Evolutionary conservation across 2,888 invertebrate genomes (phyloP).

Genomic region (Micropterix aruncella): DNA sequence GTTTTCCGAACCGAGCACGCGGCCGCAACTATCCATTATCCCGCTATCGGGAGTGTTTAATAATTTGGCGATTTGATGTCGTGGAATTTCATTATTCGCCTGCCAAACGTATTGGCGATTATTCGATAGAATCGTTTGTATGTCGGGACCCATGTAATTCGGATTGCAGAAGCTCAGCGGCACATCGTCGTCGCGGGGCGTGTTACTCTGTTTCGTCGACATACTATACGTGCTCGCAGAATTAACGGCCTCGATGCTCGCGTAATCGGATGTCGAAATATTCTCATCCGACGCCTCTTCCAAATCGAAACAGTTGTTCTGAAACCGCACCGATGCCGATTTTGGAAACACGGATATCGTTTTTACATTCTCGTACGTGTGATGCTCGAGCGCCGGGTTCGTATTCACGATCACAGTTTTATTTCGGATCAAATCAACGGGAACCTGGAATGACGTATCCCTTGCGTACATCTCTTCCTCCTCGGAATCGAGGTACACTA

Average conservation of each 20-base stretch:
- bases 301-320: conserved; percentile 30
- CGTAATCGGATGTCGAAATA: conserved; percentile 60
- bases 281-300: conserved; percentile 39
- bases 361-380: conserved; percentile 32
- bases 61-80: conserved; percentile 20
- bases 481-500: conserved; percentile 57
- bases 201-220: conserved; percentile 20
- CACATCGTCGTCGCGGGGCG: conserved; percentile 17
- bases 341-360: conserved; percentile 29
- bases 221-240: conserved; percentile 32
- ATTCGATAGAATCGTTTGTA: conserved; percentile 19
- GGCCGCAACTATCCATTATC: conserved; percentile 32
- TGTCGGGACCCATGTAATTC: conserved; percentile 57
- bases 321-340: conserved; percentile 44
- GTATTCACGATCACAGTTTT: conserved; percentile 35
- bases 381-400: conserved; percentile 29
- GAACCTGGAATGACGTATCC: conserved; percentile 21
- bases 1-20: conserved; percentile 18
- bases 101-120: conserved; percentile 8
- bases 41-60: conserved; percentile 51
- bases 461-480: conserved; percentile 33
- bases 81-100: conserved; percentile 16
- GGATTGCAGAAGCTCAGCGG: conserved; percentile 55
- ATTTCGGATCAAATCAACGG: conserved; percentile 18
- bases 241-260: conserved; percentile 55